Base-by-base conservation (phyloP, 2,113 vertebrate genomes). In the Tetrax tetrax region DNA sequence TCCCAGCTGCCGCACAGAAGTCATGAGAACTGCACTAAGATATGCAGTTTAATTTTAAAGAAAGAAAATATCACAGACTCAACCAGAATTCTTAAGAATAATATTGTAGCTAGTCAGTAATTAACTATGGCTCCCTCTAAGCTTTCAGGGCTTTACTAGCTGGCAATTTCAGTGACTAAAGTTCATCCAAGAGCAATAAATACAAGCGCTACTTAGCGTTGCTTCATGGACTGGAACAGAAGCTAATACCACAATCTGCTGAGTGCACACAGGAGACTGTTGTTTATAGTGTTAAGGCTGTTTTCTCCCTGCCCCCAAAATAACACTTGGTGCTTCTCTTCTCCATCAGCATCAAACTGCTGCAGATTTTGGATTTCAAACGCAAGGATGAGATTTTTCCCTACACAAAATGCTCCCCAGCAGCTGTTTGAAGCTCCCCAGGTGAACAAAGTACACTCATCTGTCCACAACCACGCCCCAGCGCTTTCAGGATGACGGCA, bases 161-260 rank as follows among this genome's bases (percentile, higher is more conserved):
- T 87, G 74, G 53, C 83, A 87, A 21, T 41, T 89, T 70, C 51
- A 59, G 48, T 24, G 57, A n/a, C 70, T 85, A 29, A 93, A 80
- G 53, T 61, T 43, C 63, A 79, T 71, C 78, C 84, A 92, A 81
- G 51, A 83, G 50, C 57, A 94, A 60, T 81, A 85, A 96, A 94
- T 48, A 64, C 12, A 86, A 83, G 28, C 1, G 2, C 41, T 63
- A 21, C 9, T 74, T 31, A 84, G 35, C 15, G 3, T 38, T 92
- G 54, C 66, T 88, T 65, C 85, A 43, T 16, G 5, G 54, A 29
- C 51, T 76, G 41, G 33, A 63, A 28, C 63, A 70, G 23, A 65
- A 87, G n/a, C n/a, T 85, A 51, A 66, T n/a, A 17, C 54, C 78
- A 51, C 33, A 53, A 14, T 38, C 63, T 88, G 59, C 66, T 78